These are phyloP conservation scores for Actias luna DNA, from an alignment of 2,888 invertebrate species.

Conservation along the genomic window DNA sequence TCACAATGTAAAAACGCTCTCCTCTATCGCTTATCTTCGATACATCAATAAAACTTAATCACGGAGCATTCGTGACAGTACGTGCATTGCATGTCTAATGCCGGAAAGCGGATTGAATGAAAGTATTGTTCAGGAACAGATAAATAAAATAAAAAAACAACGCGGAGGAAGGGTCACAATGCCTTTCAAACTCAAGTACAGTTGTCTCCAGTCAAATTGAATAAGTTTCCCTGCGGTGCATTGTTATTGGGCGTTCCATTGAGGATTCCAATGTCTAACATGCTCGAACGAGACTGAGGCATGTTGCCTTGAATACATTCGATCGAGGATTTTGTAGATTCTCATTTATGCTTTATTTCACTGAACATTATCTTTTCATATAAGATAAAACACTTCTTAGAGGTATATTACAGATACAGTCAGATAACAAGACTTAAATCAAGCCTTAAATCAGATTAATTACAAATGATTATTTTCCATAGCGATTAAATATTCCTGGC, in stretches of 20 bases:
- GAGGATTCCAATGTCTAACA: conserved; percentile 52
- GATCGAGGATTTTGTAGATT: conserved; percentile 2
- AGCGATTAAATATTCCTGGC: too few species aligned
- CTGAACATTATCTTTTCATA: neutral
- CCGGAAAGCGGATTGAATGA: conserved; percentile 66
- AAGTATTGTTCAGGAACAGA: conserved; percentile 70
- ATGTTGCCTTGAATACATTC: conserved; percentile 10
- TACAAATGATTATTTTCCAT: too few species aligned
- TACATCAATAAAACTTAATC: conserved; percentile 41
- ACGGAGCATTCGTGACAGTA: conserved; percentile 57
- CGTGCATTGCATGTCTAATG: conserved; percentile 73
- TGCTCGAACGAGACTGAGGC: conserved; percentile 34
- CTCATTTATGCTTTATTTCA: neutral
- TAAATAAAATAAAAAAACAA: conserved; percentile 65
- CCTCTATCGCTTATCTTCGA: conserved; percentile 30
- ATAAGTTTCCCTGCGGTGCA: conserved; percentile 69
- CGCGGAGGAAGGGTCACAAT: conserved; percentile 55
- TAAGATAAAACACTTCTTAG: too few species aligned
- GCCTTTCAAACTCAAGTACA: conserved; percentile 67
- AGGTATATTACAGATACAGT: too few species aligned
- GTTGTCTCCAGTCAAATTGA: conserved; percentile 75
- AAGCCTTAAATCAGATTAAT: too few species aligned
- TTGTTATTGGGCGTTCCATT: conserved; percentile 50
- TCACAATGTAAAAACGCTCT: conserved; percentile 9
- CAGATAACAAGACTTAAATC: too few species aligned